phyloP scores from a whole-genome alignment of 2,797 vertebrate species.

The Zenarchopterus dispar region DNA sequence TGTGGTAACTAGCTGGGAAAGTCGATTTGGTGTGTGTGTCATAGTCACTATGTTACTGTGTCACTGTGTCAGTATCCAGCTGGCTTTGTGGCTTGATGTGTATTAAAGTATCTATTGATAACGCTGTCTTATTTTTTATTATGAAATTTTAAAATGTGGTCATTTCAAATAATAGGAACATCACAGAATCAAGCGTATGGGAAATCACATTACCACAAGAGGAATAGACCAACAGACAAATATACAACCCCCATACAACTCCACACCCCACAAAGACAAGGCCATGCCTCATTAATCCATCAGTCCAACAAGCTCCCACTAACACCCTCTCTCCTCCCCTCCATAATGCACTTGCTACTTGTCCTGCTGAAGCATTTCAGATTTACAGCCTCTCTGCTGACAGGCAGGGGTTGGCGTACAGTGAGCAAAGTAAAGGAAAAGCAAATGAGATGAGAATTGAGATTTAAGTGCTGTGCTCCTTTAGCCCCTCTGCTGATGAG shows the following conservation, averaged over 20 bases:
- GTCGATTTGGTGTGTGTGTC: constrained; percentile 22
- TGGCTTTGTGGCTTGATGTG: constrained; percentile 10
- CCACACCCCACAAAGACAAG: constrained; percentile 61
- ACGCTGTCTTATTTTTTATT: background rate
- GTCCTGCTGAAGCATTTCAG: constrained; percentile 56
- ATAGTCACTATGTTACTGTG: constrained; percentile 68
- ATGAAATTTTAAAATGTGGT: background rate
- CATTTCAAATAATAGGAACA: constrained; percentile 3
- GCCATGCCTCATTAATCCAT: constrained; percentile 75
- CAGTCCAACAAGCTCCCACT: constrained; percentile 60
- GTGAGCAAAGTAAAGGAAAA: constrained; percentile 29
- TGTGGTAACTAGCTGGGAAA: constrained; percentile 39
- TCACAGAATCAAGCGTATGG: constrained; percentile 1
- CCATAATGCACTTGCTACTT: constrained; percentile 46
- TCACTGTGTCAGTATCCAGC: constrained; percentile 60
- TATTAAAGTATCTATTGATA: background rate
- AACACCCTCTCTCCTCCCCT: constrained; percentile 39
- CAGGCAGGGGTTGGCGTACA: constrained; percentile 58
- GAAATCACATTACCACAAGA: constrained; percentile 1
- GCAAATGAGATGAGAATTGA: constrained; percentile 32
- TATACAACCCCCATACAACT: constrained; percentile 20
- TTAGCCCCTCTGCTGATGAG: constrained; percentile 44
- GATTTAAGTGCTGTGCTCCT: constrained; percentile 40
- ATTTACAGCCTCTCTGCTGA: constrained; percentile 63
- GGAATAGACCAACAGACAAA: constrained; percentile 8